phyloP scores from a whole-genome alignment of 2,113 vertebrate genomes.

The Sinocyclocheilus anophthalmus region DNA sequence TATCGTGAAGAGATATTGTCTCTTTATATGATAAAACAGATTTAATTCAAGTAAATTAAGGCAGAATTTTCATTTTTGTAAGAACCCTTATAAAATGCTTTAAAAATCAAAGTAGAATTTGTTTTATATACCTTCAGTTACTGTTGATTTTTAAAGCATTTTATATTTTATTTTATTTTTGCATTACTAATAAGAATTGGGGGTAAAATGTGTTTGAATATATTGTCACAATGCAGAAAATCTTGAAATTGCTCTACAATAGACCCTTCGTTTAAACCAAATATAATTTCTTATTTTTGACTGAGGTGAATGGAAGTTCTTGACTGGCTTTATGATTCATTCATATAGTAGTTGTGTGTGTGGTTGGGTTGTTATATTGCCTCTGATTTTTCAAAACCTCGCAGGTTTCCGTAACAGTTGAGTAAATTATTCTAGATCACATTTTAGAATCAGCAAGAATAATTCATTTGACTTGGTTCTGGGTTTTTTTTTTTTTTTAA shows the following conservation, averaged over 20 bases:
- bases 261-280: too few relatives aligned
- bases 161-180: background rate
- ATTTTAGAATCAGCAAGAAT: slow-evolving; percentile 17
- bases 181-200: background rate
- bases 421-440: slow-evolving; percentile 25
- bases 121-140: too few relatives aligned
- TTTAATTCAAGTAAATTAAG: background rate
- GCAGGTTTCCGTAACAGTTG: background rate
- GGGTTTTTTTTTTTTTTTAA: background rate
- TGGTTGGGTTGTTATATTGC: background rate
- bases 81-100: too few relatives aligned
- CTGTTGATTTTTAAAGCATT: too few relatives aligned
- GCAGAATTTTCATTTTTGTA: background rate
- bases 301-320: background rate
- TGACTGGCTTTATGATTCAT: background rate
- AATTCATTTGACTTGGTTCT: slow-evolving; percentile 23
- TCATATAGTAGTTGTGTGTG: background rate
- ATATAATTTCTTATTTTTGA: background rate
- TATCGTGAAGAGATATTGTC: too few relatives aligned
- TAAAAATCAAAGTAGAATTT: too few relatives aligned
- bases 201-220: background rate
- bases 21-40: background rate
- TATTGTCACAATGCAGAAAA: background rate
- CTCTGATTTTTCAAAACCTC: background rate
- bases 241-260: background rate